These are phyloP conservation scores for Dunckerocampus dactyliophorus DNA, from an alignment of 2,113 vertebrate species.

Conservation along the genomic window DNA sequence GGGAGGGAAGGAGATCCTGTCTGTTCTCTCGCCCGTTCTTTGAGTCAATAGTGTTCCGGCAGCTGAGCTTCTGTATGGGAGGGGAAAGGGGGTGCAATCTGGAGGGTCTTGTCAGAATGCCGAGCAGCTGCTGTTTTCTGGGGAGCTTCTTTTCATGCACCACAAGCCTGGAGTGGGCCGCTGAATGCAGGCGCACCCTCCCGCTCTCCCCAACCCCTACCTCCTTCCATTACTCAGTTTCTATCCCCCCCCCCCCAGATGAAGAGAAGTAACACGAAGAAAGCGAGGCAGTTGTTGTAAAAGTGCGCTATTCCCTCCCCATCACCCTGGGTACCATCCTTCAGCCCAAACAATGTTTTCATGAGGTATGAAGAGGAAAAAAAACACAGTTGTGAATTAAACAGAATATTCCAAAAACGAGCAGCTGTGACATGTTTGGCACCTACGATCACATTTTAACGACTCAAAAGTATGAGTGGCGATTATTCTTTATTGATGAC, in stretches of 20 bases:
- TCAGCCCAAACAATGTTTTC: constrained; percentile 31
- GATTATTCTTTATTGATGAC: constrained; percentile 14
- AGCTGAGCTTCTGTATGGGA: constrained; percentile 71
- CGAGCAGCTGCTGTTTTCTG: constrained; percentile 74
- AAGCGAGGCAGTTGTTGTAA: constrained; percentile 23
- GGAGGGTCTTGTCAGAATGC: constrained; percentile 72
- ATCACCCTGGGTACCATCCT: constrained; percentile 22
- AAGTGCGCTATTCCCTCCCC: constrained; percentile 8
- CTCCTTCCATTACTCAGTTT: background rate
- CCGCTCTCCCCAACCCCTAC: constrained; percentile 10
- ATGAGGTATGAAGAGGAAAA: constrained; percentile 48
- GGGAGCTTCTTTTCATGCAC: constrained; percentile 54
- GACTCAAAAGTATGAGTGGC: constrained; percentile 21
- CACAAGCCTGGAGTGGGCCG: constrained; percentile 60
- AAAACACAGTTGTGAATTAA: constrained; percentile 36
- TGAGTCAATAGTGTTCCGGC: constrained; percentile 70
- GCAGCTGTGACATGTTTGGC: constrained; percentile 44
- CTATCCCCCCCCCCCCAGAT: constrained; percentile 18
- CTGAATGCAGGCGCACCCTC: constrained; percentile 46
- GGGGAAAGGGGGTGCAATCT: constrained; percentile 61
- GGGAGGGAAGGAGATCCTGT: constrained; percentile 25
- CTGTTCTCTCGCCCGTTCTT: constrained; percentile 56
- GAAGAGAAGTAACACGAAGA: constrained; percentile 42
- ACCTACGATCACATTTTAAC: constrained; percentile 41
- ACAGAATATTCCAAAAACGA: constrained; percentile 33